Evolutionary conservation across 2,113 vertebrate species (phyloP).

Genomic region (Corythoichthys haematopterus): DNA sequence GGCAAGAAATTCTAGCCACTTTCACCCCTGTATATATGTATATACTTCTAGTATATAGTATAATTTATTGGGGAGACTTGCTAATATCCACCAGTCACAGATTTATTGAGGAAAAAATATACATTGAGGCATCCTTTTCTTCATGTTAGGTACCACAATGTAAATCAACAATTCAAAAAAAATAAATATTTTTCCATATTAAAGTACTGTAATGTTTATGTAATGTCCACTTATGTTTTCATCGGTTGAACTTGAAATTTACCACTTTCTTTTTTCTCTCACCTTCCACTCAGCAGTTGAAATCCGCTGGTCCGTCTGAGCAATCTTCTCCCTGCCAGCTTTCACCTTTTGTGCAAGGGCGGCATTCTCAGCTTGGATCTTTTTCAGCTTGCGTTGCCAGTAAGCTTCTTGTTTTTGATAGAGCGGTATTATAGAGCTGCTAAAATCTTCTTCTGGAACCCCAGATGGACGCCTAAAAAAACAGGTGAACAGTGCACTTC

Average conservation of each 20-base stretch:
- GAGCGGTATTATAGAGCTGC: conserved; percentile 67
- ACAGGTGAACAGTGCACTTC: not conserved
- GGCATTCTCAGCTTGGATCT: conserved; percentile 65
- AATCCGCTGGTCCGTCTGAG: conserved; percentile 59
- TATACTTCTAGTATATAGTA: no score
- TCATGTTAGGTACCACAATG: no score
- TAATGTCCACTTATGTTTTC: not conserved
- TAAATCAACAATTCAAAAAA: not conserved
- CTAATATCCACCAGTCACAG: not conserved
- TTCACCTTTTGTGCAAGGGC: conserved; percentile 60
- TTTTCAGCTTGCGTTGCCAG: conserved; percentile 62
- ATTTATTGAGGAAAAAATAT: not conserved
- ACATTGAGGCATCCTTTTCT: no score
- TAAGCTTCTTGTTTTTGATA: conserved; percentile 70
- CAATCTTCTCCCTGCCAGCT: conserved; percentile 60
- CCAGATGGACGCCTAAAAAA: conserved; percentile 70
- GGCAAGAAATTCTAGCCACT: no score
- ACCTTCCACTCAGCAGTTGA: conserved; percentile 69
- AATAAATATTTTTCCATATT: not conserved
- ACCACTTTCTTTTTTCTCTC: not conserved
- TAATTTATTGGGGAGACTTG: no score
- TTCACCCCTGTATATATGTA: no score
- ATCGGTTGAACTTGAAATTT: not conserved
- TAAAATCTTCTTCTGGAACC: conserved; percentile 70
- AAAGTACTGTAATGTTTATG: not conserved